These are phyloP conservation scores for Chironomus tentans DNA, from an alignment of 2,888 invertebrate genomes.

Conservation along the genomic window DNA sequence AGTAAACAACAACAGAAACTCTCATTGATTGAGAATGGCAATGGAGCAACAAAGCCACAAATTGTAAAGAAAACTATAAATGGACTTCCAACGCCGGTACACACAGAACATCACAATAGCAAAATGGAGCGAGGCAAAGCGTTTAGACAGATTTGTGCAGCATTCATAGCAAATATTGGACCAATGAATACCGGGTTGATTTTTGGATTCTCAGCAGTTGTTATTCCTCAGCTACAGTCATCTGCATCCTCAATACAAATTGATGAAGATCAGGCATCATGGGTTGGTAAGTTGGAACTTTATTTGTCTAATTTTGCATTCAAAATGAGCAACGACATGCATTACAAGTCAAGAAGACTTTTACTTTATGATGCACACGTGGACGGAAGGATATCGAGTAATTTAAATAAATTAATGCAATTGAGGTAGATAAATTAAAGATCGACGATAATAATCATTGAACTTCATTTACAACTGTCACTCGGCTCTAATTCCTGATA, in stretches of 20 bases:
- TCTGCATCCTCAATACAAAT: constrained; percentile 46
- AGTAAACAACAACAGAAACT: constrained; percentile 12
- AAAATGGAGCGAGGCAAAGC: constrained; percentile 45
- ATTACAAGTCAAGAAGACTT: not conserved
- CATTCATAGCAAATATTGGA: constrained; percentile 55
- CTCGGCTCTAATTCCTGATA: too few relatives aligned
- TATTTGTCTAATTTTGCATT: too few relatives aligned
- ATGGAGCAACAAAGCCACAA: not conserved
- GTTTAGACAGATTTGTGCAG: constrained; percentile 50
- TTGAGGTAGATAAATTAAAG: too few relatives aligned
- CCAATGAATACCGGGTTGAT: constrained; percentile 62
- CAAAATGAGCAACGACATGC: too few relatives aligned
- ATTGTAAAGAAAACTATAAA: constrained; percentile 8
- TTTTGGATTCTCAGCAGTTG: constrained; percentile 60
- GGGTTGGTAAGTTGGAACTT: constrained; percentile 50
- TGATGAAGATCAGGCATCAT: constrained; percentile 50
- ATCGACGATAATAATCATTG: too few relatives aligned
- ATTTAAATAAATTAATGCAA: too few relatives aligned
- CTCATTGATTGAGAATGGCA: constrained; percentile 6
- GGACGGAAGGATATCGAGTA: too few relatives aligned
- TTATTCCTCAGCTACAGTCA: constrained; percentile 50
- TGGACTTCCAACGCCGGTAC: not conserved
- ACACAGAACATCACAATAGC: not conserved
- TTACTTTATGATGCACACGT: not conserved
- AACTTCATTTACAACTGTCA: too few relatives aligned